Conservation (phyloP, 2,888 invertebrate species). For the Cepaea hortensis region DNA sequence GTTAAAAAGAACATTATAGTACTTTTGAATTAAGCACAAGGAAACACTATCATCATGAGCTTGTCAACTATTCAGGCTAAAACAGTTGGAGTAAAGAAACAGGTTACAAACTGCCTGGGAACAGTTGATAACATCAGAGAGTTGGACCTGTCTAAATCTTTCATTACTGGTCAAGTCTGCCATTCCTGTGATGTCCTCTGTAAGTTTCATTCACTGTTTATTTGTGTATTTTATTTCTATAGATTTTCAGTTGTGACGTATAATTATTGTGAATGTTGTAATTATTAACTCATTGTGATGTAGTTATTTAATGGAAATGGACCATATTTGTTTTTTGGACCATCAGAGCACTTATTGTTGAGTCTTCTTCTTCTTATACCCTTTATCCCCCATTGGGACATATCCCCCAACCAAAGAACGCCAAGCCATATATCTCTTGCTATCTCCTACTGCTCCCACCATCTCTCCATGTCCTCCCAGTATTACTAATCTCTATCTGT, state of each 20-base stretch:
- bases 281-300: too few relatives aligned
- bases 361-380: too few relatives aligned
- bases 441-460: too few relatives aligned
- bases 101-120: constrained; percentile 17
- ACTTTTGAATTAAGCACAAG: neutral
- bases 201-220: constrained; percentile 17
- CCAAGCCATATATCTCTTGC: too few relatives aligned
- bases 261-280: neutral
- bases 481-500: too few relatives aligned
- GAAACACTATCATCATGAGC: neutral
- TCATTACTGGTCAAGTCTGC: constrained; percentile 30
- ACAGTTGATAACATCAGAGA: constrained; percentile 40
- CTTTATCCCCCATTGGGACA: too few relatives aligned
- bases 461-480: too few relatives aligned
- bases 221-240: neutral
- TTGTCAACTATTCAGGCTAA: constrained; percentile 17
- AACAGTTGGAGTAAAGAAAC: constrained; percentile 38
- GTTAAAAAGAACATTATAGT: too few relatives aligned
- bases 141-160: constrained; percentile 35
- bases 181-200: constrained; percentile 38
- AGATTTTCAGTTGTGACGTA: neutral
- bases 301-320: too few relatives aligned
- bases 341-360: too few relatives aligned
- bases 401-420: too few relatives aligned
- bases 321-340: too few relatives aligned